Evolutionary conservation across 2,797 vertebrate genomes (phyloP).

Genomic region (Bryconaethiops microstoma): DNA sequence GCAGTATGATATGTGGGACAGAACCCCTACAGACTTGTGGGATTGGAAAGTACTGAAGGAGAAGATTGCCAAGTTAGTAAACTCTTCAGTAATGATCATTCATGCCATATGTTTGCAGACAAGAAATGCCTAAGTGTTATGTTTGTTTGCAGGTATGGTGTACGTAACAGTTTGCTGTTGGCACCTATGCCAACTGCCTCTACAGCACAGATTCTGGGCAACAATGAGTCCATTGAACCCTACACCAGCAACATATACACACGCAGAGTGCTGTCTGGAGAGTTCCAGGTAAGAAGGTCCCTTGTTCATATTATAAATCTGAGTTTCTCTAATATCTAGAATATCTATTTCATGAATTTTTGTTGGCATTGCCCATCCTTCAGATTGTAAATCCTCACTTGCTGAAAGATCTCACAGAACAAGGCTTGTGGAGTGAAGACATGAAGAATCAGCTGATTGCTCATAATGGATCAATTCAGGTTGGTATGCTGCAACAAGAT

Average conservation of each 20-base stretch:
- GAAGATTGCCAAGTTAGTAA: conserved; percentile 87
- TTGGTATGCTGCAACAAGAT: conserved; percentile 52
- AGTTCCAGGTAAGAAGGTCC: conserved; percentile 85
- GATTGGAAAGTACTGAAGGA: conserved; percentile 92
- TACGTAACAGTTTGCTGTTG: conserved; percentile 94
- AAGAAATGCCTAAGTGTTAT: neutral
- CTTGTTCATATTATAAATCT: too few relatives aligned
- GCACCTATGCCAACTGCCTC: conserved; percentile 98
- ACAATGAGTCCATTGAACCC: conserved; percentile 96
- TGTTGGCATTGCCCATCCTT: neutral
- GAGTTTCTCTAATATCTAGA: too few relatives aligned
- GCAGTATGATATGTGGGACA: conserved; percentile 97
- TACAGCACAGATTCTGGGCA: conserved; percentile 97
- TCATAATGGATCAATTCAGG: conserved; percentile 95
- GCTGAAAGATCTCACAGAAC: conserved; percentile 94
- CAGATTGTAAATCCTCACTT: conserved; percentile 97
- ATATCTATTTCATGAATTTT: neutral
- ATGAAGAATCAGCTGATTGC: conserved; percentile 98
- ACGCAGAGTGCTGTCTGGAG: conserved; percentile 94
- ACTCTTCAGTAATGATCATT: neutral
- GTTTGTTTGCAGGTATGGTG: conserved; percentile 76
- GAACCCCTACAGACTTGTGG: conserved; percentile 87
- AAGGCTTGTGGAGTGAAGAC: conserved; percentile 92
- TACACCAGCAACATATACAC: conserved; percentile 99
- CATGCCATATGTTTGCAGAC: neutral